A percentile compares a stretch with the other conserved stretches of the same genome.
phyloP scores from a whole-genome alignment of 2,113 vertebrate species.

The Cynopterus brachyotis region DNA sequence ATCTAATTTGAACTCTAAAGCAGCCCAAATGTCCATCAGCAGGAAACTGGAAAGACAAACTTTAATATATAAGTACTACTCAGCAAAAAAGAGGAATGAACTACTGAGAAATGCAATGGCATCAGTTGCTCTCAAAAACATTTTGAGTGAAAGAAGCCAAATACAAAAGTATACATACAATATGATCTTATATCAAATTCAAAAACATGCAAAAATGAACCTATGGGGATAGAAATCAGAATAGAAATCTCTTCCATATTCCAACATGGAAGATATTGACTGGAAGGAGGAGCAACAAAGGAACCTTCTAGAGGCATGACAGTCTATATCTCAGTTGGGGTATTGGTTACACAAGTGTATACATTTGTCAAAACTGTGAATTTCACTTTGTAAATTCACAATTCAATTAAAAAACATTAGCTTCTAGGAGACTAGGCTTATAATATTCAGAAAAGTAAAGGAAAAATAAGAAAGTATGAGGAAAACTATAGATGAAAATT shows the following conservation, averaged over 20 bases:
- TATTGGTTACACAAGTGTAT: neutral
- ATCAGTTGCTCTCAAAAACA: neutral
- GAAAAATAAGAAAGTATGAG: neutral
- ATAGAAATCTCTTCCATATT: neutral
- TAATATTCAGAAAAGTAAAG: slow-evolving; percentile 14
- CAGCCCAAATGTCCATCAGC: neutral
- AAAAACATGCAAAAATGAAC: neutral
- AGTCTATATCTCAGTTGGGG: neutral
- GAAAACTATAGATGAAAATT: neutral
- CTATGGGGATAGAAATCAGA: neutral
- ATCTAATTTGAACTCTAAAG: neutral
- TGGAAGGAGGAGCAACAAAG: neutral
- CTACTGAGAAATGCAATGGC: neutral
- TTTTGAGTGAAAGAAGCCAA: neutral
- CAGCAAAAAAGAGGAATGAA: neutral
- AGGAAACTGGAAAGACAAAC: neutral
- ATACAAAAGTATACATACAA: neutral
- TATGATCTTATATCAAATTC: neutral
- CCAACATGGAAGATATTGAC: neutral
- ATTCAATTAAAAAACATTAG: neutral
- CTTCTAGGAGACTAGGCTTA: neutral
- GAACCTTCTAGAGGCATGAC: neutral
- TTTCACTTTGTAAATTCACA: neutral
- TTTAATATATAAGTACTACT: neutral
- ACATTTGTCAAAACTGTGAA: slow-evolving; percentile 3